These are phyloP conservation scores for Lamprologus callipterus DNA, from an alignment of 2,113 vertebrate genomes.

Conservation along the genomic window DNA sequence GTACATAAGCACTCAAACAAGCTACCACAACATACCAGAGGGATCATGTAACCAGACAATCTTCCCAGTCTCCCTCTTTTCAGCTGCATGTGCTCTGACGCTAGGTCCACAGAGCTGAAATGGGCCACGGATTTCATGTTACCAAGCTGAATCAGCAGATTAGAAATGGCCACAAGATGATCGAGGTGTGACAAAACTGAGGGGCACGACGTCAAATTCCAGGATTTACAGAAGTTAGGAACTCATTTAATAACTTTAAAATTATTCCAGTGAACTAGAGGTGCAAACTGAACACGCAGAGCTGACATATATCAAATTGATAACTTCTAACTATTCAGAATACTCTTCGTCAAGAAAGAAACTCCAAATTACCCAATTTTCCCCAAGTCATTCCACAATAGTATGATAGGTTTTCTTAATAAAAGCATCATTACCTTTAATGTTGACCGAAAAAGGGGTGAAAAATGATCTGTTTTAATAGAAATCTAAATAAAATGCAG, in stretches of 20 bases:
- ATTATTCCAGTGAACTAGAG: neutral
- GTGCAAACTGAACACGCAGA: neutral
- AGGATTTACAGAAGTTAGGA: neutral
- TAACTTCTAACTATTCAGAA: neutral
- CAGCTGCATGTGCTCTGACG: neutral
- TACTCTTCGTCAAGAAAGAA: neutral
- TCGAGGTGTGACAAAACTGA: slow-evolving; percentile 7
- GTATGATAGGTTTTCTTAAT: neutral
- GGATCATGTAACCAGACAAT: slow-evolving; percentile 28
- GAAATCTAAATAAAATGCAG: neutral
- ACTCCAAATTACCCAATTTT: neutral
- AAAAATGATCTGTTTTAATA: neutral
- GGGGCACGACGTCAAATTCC: neutral
- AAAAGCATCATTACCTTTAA: neutral
- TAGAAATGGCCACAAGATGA: slow-evolving; percentile 4
- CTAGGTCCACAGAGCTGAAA: neutral
- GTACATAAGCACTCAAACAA: slow-evolving; percentile 9
- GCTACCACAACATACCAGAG: slow-evolving; percentile 45
- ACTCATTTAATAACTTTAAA: neutral
- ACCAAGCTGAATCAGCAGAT: slow-evolving; percentile 38
- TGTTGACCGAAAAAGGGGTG: neutral
- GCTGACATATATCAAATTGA: neutral
- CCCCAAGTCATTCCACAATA: neutral
- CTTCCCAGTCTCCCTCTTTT: slow-evolving; percentile 7
- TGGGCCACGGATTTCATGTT: neutral